phyloP scores from a whole-genome alignment of 2,888 invertebrate species.

The Aphelenchoides bicaudatus region DNA sequence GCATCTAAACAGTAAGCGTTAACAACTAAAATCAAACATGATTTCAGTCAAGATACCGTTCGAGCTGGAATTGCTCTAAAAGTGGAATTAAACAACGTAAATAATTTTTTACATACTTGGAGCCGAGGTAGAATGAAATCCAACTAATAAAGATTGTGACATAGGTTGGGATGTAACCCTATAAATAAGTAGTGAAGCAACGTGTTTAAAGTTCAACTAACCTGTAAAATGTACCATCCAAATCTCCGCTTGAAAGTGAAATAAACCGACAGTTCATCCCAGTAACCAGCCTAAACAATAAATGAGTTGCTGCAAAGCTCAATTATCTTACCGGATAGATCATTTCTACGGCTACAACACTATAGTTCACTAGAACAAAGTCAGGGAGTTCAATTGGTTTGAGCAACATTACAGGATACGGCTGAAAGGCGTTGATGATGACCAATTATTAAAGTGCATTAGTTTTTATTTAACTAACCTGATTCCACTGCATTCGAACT shows the following conservation, averaged over 20 bases:
- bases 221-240: conserved; percentile 61
- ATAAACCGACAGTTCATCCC: conserved; percentile 59
- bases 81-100: neutral
- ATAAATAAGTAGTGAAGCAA: neutral
- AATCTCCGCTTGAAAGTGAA: conserved; percentile 59
- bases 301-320: conserved; percentile 4
- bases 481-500: conserved; percentile 60
- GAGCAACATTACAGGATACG: conserved; percentile 49
- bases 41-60: too few relatives aligned
- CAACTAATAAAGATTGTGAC: conserved; percentile 61
- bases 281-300: conserved; percentile 54
- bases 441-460: conserved; percentile 28
- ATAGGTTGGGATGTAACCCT: conserved; percentile 26
- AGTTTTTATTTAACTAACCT: conserved; percentile 30
- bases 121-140: conserved; percentile 60
- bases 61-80: conserved; percentile 60
- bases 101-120: conserved; percentile 36
- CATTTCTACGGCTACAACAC: conserved; percentile 58
- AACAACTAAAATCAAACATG: too few relatives aligned
- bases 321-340: conserved; percentile 27
- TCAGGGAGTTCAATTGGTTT: conserved; percentile 57
- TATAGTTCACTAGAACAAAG: conserved; percentile 57
- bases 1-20: too few relatives aligned
- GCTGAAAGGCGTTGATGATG: too few relatives aligned
- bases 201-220: conserved; percentile 46